Conservation (phyloP, 2,797 vertebrate genomes). For the Pipistrellus pygmaeus region DNA sequence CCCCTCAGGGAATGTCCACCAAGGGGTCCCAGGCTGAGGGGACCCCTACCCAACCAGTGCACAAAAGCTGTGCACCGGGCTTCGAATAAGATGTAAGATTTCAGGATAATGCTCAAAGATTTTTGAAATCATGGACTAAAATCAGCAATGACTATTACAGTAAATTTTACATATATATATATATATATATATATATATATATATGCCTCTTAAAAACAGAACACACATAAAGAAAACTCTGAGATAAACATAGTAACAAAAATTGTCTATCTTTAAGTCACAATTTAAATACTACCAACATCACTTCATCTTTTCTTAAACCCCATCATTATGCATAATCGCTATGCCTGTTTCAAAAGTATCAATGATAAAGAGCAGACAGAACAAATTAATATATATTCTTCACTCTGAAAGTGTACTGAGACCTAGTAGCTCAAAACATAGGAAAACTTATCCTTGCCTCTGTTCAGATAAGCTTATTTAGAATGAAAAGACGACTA, state of each 20-base stretch:
- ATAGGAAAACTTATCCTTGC: neutral
- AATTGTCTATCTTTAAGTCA: constrained; percentile 27
- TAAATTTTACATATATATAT: neutral
- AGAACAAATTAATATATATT: neutral
- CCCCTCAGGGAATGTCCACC: too few relatives aligned
- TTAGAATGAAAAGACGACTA: neutral
- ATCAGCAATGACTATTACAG: constrained; percentile 5
- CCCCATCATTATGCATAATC: neutral
- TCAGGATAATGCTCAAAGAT: constrained; percentile 42
- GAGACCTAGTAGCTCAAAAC: neutral
- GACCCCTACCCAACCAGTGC: too few relatives aligned
- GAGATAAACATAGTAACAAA: neutral
- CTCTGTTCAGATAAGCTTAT: neutral
- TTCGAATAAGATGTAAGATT: neutral
- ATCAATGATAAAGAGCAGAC: neutral
- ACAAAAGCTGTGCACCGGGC: too few relatives aligned
- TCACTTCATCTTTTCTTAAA: constrained; percentile 12
- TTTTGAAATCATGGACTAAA: constrained; percentile 47
- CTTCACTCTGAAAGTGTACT: neutral
- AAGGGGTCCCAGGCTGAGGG: too few relatives aligned
- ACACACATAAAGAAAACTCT: neutral
- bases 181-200: neutral
- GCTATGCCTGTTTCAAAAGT: neutral
- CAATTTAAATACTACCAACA: constrained; percentile 23
- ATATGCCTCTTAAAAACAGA: constrained; percentile 29